Evolutionary conservation across 30 jellyfish, hydroid and myxozoan genomes (phyloP).

Genomic region (Hydractinia echinata): DNA sequence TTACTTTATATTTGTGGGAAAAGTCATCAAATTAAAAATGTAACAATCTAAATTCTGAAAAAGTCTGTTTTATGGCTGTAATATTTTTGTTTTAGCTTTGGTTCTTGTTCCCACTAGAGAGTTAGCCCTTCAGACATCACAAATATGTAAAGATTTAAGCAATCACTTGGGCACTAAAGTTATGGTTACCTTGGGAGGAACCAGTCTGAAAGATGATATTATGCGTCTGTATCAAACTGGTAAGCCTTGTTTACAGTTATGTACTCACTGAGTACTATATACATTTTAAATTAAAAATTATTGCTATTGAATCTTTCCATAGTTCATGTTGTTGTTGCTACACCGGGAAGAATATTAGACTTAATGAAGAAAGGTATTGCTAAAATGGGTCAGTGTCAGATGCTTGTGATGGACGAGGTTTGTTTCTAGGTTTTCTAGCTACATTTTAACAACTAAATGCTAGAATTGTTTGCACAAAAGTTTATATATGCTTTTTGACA

Average conservation of each 20-base stretch:
- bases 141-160: conserved; percentile 86
- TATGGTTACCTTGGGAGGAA: conserved; percentile 94
- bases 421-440: neutral
- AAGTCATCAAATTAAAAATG: too few relatives aligned
- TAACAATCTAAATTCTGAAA: too few relatives aligned
- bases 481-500: neutral
- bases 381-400: conserved; percentile 55
- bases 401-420: conserved; percentile 94
- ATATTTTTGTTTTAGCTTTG: conserved; percentile 45
- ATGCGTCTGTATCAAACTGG: conserved; percentile 94
- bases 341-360: conserved; percentile 92
- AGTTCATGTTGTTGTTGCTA: conserved; percentile 94
- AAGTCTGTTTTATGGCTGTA: too few relatives aligned
- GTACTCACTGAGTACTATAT: neutral
- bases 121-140: conserved; percentile 93
- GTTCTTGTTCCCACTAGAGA: conserved; percentile 95
- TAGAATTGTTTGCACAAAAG: neutral
- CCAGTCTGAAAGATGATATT: conserved; percentile 83
- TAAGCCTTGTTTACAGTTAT: neutral
- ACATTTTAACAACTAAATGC: neutral
- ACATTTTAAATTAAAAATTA: neutral
- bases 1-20: too few relatives aligned
- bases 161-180: conserved; percentile 89
- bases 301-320: neutral
- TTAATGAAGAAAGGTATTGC: conserved; percentile 80